A percentile compares a stretch with the other conserved stretches of the same genome.
Evolutionary conservation across 1,140 invertebrate genomes (phyloP).

Genomic region (Drosophila lacteicornis): DNA sequence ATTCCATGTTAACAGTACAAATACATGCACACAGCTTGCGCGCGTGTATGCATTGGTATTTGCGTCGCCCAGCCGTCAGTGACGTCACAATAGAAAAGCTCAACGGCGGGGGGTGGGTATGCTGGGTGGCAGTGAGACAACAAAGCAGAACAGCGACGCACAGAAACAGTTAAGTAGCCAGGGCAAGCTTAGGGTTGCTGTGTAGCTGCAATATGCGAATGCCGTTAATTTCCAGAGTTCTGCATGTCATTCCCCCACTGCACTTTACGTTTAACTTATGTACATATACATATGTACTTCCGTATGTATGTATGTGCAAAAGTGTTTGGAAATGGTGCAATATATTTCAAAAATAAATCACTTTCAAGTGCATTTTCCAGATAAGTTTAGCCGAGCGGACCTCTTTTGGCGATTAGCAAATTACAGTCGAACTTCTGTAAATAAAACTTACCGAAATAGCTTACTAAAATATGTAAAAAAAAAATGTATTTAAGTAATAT

Average conservation of each 20-base stretch:
- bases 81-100: conserved; percentile 82
- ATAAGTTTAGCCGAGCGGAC: conserved; percentile 4
- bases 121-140: conserved; percentile 39
- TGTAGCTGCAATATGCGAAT: conserved; percentile 17
- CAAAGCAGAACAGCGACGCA: conserved; percentile 42
- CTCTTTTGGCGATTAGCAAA: conserved; percentile 1
- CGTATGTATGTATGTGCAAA: conserved; percentile 2
- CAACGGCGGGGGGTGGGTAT: conserved; percentile 22
- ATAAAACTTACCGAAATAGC: neutral
- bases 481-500: neutral
- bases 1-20: conserved; percentile 1
- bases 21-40: conserved; percentile 2
- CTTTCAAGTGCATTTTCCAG: conserved; percentile 24
- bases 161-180: conserved; percentile 22
- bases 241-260: conserved; percentile 15
- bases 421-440: conserved; percentile 1
- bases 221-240: conserved; percentile 28
- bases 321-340: neutral
- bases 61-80: conserved; percentile 67
- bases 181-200: conserved; percentile 21
- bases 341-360: conserved; percentile 21
- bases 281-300: no score
- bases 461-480: no score
- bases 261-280: neutral
- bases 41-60: conserved; percentile 53